Conservation (phyloP, 2,113 vertebrate genomes). For the Pterophyllum scalare region DNA sequence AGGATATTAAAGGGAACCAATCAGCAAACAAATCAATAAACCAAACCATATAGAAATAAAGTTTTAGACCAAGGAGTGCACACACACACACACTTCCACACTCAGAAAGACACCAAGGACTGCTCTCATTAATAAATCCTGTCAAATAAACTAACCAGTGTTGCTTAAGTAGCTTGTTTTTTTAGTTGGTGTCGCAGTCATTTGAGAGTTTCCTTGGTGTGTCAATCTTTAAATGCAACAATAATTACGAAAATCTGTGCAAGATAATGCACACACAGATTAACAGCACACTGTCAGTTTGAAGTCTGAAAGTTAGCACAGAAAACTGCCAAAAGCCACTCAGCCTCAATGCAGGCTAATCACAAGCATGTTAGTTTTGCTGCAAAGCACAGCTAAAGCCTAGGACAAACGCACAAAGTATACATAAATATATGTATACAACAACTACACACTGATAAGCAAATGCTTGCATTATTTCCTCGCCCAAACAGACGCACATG, state of each 20-base stretch:
- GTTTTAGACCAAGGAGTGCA: background rate
- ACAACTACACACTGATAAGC: background rate
- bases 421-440: background rate
- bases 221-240: constrained; percentile 41
- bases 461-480: background rate
- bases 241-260: background rate
- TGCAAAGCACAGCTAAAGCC: constrained; percentile 65
- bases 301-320: constrained; percentile 20
- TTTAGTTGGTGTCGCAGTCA: background rate
- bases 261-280: background rate
- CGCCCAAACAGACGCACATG: constrained; percentile 34
- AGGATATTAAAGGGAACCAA: constrained; percentile 8
- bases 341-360: constrained; percentile 1
- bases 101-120: constrained; percentile 65
- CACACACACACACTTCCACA: background rate
- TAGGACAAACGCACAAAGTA: constrained; percentile 10
- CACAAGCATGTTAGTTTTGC: constrained; percentile 81
- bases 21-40: constrained; percentile 19
- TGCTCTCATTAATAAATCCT: background rate
- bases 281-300: background rate
- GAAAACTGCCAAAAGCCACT: constrained; percentile 15
- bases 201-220: constrained; percentile 62
- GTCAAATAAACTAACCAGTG: background rate
- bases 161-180: background rate
- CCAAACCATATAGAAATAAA: background rate